Evolutionary conservation across 2,113 vertebrate species (phyloP), one percentile per base, ranked within the genome.

Genomic region (Tychaedon coryphoeus): DNA sequence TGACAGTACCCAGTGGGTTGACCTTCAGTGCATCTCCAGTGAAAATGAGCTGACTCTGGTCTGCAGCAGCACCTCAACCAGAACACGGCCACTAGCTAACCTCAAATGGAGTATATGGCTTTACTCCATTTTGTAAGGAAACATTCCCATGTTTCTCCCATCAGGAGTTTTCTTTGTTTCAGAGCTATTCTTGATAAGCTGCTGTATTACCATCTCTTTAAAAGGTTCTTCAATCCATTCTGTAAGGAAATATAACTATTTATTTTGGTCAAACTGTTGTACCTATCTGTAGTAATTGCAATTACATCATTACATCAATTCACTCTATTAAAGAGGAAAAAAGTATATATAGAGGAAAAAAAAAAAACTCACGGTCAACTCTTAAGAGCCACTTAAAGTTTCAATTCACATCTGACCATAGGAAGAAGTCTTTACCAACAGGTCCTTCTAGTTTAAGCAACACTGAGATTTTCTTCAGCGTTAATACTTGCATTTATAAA

Each of bases 101-200:
- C 8, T 87, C 40, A n/a, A 72, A 23, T 20, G 38, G 58, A 38
- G 19, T 53, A 43, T 20, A 36, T 0, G 12, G 64, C 66, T 90
- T 89, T 66, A 86, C 48, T 87, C 43, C 60, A 28, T 57, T 85
- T 66, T 26, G 6, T 19, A 91, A 83, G 56, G 9, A 79, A 92
- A 34, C 4, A 40, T 40, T 40, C 40, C 40, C 40, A 40, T 40
- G 40, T 40, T 40, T 40, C 13, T 40, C 40, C 40, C 40, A 42
- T 54, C 12, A 40, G 24, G 23, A 81, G 24, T 58, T 88, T 72
- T 62, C 40, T 45, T 56, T 71, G 85, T 54, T 91, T 64, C 47
- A 88, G 45, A 87, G 70, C 14, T 84, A 43, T 77, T 91, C 11
- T 42, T 71, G 42, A 38, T 15, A 65, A 74, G 19, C 10, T 60